Conservation (phyloP, 2,888 invertebrate species). For the Heliconius charithonia region DNA sequence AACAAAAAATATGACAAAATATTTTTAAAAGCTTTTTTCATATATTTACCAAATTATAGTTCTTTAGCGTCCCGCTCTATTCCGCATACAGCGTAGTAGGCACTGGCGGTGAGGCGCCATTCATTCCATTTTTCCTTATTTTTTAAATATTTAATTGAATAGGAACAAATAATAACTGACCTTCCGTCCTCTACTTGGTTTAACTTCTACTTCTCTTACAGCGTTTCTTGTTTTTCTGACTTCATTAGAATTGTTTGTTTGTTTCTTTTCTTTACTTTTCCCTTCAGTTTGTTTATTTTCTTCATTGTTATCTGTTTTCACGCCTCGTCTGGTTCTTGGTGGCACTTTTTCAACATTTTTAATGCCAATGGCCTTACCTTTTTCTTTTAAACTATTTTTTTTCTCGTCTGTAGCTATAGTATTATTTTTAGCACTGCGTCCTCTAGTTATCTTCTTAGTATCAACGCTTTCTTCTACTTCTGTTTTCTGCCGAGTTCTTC, state of each 20-base stretch:
- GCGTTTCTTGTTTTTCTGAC: constrained; percentile 28
- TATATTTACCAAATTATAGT: too few relatives aligned
- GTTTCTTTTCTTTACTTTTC: not conserved
- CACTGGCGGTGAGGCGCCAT: too few relatives aligned
- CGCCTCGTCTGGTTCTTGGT: constrained; percentile 45
- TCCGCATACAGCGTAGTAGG: too few relatives aligned
- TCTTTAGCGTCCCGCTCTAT: too few relatives aligned
- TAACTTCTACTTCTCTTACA: not conserved
- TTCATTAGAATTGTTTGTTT: not conserved
- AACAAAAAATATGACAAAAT: not conserved
- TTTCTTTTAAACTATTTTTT: not conserved
- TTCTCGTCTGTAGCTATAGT: not conserved
- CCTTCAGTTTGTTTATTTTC: not conserved
- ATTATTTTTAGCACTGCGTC: constrained; percentile 27
- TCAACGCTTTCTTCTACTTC: constrained; percentile 16
- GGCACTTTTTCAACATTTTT: constrained; percentile 35
- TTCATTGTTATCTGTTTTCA: constrained; percentile 30
- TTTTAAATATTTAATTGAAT: not conserved
- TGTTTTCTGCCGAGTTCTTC: not conserved
- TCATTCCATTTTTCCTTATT: too few relatives aligned
- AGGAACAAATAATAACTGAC: constrained; percentile 6
- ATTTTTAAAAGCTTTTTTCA: not conserved
- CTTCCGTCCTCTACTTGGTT: constrained; percentile 20
- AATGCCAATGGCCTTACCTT: constrained; percentile 5
- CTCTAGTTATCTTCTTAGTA: constrained; percentile 20